These are phyloP conservation scores for Plagiodera versicolora DNA, from an alignment of 2,888 invertebrate species.

Conservation along the genomic window DNA sequence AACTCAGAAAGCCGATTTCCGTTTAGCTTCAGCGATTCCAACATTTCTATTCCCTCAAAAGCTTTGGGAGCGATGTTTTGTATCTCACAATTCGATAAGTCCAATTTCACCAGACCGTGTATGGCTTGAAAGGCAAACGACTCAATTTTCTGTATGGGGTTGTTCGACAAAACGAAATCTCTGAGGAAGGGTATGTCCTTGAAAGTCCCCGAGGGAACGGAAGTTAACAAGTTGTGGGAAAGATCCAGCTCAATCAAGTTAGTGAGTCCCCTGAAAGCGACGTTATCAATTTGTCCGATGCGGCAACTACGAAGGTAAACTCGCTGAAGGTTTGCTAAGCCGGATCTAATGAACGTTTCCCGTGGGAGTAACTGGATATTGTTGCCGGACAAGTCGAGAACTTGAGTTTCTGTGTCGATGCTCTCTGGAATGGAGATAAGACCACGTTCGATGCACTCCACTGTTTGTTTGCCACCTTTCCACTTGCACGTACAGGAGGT, in stretches of 20 bases:
- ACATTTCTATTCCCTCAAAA: slow-evolving; percentile 74
- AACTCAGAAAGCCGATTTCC: slow-evolving; percentile 77
- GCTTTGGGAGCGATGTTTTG: slow-evolving; percentile 75
- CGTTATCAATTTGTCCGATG: slow-evolving; percentile 82
- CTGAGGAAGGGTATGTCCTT: slow-evolving; percentile 78
- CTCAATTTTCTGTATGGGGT: slow-evolving; percentile 80
- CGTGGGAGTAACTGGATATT: slow-evolving; percentile 80
- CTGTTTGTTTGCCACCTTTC: slow-evolving; percentile 92
- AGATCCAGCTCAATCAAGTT: slow-evolving; percentile 89
- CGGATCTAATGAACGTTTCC: slow-evolving; percentile 79
- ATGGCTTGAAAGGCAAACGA: slow-evolving; percentile 74
- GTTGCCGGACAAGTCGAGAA: slow-evolving; percentile 86
- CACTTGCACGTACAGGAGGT: slow-evolving; percentile 87
- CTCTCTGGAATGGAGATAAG: slow-evolving; percentile 83
- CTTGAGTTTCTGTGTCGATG: slow-evolving; percentile 87
- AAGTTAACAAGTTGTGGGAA: slow-evolving; percentile 78
- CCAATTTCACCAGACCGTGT: slow-evolving; percentile 77
- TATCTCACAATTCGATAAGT: slow-evolving; percentile 81
- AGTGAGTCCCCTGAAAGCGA: slow-evolving; percentile 82
- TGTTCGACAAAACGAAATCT: slow-evolving; percentile 77
- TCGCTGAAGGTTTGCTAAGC: slow-evolving; percentile 83
- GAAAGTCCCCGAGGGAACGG: slow-evolving; percentile 79
- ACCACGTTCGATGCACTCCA: slow-evolving; percentile 83
- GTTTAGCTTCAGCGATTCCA: slow-evolving; percentile 80
- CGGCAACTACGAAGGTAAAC: slow-evolving; percentile 82